phyloP scores from a whole-genome alignment of 1,140 invertebrate species.

The Drosophila nannoptera region DNA sequence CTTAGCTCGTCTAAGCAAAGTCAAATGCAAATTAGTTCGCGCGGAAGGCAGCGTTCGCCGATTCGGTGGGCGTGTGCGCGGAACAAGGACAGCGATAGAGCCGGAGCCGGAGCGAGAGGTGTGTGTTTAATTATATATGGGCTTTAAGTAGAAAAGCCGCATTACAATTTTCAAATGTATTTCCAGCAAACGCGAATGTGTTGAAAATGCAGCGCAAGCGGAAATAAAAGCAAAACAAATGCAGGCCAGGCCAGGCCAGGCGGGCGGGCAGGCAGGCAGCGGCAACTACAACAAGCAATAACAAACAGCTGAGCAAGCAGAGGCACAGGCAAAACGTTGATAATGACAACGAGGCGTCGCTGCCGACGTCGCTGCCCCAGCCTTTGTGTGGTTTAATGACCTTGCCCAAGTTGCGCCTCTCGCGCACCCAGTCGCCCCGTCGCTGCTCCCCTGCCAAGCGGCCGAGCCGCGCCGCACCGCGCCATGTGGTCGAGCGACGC shows the following conservation, averaged over 20 bases:
- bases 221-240: slow-evolving; percentile 67
- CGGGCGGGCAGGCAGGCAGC: too few relatives aligned
- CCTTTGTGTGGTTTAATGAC: slow-evolving; percentile 71
- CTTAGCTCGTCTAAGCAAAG: slow-evolving; percentile 33
- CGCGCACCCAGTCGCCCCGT: slow-evolving; percentile 13
- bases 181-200: slow-evolving; percentile 29
- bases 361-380: slow-evolving; percentile 14
- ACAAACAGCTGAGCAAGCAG: slow-evolving; percentile 59
- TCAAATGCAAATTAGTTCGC: slow-evolving; percentile 59
- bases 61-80: slow-evolving; percentile 54
- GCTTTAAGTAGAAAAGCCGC: slow-evolving; percentile 11
- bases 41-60: slow-evolving; percentile 33
- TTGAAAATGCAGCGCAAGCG: slow-evolving; percentile 65
- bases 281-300: slow-evolving; percentile 25
- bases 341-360: slow-evolving; percentile 42
- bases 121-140: slow-evolving; percentile 25
- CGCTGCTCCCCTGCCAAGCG: slow-evolving; percentile 66
- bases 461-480: slow-evolving; percentile 33
- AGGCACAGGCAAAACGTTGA: slow-evolving; percentile 33
- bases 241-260: slow-evolving; percentile 48
- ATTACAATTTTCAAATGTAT: slow-evolving; percentile 26
- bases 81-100: too few relatives aligned
- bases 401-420: slow-evolving; percentile 65
- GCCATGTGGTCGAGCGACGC: slow-evolving; percentile 56
- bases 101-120: too few relatives aligned